Base-by-base conservation (phyloP, 2,113 vertebrate genomes). In the Mormyrus lacerda region DNA sequence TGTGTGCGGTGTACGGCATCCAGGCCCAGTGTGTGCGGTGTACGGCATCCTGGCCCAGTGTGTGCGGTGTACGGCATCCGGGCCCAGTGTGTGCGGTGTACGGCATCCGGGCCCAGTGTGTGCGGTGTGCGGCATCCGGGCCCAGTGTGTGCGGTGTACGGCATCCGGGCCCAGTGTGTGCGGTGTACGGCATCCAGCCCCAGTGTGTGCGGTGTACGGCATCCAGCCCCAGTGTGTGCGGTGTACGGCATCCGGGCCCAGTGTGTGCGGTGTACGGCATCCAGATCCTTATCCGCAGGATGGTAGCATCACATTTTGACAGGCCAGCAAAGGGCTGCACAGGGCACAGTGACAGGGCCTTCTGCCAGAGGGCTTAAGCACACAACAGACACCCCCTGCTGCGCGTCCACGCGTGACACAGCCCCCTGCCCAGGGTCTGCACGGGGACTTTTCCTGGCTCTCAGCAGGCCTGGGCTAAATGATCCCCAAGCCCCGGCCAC, bases 401-500 rank as follows among this genome's bases (percentile, higher is more conserved):
- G 85, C 0, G 82, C 27, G 42, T 53, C 82, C 88, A 85, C 51
- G 83, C 15, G 15, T 47, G 55, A 65, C 39, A 55, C 7, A 17
- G 58, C 82, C 89, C 53, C 47, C 15, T n/a, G 27, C 58, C 4
- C 11, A 24, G 45, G 84, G 55, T 89, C 83, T 13, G 44, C 50
- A 21, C 7, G 4, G 58, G 58, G 47, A 21, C 82, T 51, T 44
- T 89, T 69, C 89, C 89, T 85, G 53, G 83, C 88, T 89, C 88
- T 39, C 88, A 89, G 88, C 76, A 58, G 89, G 89, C 42, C 15
- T 45, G 39, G 89, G 55, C 53, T 69, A 86, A 89, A 86, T 89
- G 55, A 89, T 53, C 82, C 35, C 4, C 15, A 35, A 89, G 42
- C 82, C 35, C 4, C 15, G 21, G 7, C 88, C 88, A n/a, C n/a